phyloP scores from a whole-genome alignment of 2,888 invertebrate genomes.

The Heliconius charithonia region DNA sequence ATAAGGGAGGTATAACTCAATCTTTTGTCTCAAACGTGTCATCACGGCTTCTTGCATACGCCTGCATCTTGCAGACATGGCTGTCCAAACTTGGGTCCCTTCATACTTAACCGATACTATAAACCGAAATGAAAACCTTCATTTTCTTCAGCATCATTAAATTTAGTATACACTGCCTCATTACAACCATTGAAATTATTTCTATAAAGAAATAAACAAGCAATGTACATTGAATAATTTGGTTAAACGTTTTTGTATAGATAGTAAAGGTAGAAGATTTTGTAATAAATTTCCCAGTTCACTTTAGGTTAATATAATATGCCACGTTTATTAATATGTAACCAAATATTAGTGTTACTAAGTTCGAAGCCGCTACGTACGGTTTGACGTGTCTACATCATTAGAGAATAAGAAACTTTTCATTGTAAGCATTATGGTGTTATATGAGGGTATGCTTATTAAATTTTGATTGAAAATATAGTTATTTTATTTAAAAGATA shows the following conservation, averaged over 20 bases:
- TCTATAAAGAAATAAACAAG: not conserved
- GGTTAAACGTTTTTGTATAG: not conserved
- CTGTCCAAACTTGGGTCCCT: conserved; percentile 68
- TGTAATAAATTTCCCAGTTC: conserved; percentile 71
- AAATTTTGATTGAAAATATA: not conserved
- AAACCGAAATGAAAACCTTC: conserved; percentile 33
- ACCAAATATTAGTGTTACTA: conserved; percentile 71
- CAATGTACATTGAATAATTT: conserved; percentile 38
- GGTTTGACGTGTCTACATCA: conserved; percentile 25
- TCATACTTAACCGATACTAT: conserved; percentile 62
- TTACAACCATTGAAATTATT: not conserved
- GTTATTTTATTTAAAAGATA: not conserved
- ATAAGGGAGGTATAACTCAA: conserved; percentile 55
- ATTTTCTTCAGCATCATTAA: not conserved
- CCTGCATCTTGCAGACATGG: conserved; percentile 58
- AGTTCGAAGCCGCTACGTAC: conserved; percentile 54
- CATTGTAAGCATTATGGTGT: not conserved
- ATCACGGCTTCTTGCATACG: conserved; percentile 58
- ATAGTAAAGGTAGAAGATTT: conserved; percentile 56
- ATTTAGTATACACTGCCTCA: conserved; percentile 44
- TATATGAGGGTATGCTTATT: not conserved
- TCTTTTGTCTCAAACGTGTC: conserved; percentile 64
- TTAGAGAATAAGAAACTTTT: conserved; percentile 12
- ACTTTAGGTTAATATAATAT: conserved; percentile 72
- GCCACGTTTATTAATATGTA: conserved; percentile 71